Base-by-base conservation (phyloP, 2,113 vertebrate genomes). In the Columba janthina region DNA sequence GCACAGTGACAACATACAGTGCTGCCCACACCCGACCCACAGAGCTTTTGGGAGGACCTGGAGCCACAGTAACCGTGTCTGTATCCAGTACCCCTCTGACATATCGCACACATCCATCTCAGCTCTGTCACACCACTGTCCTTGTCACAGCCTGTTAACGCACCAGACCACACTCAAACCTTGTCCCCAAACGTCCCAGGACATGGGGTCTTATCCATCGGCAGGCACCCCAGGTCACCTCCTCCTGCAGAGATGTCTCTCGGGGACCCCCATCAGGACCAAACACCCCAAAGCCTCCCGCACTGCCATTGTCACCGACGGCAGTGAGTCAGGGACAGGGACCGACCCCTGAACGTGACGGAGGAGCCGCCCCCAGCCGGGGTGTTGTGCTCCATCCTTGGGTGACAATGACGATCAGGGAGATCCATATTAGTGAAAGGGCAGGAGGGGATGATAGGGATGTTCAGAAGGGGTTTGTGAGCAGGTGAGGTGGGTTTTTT, bases 71-170 rank as follows among this genome's bases (percentile, higher is more conserved):
- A 14, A 8, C 38, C 20, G 16, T 44, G 42, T 44, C 42, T 16
- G 16, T 44, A 44, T 44, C 42, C 42, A 44, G 16, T 44, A 44
- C 25, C 29, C 38, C 15, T 40, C 44, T 4, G 60, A 38, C 28
- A 10, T 1, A 28, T 0, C 5, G 1, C 71, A 6, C 28, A 0
- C 3, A 2, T 26, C 80, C 80, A 2, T 2, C 66, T 29, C 51
- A 3, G 50, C 58, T 29, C 80, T 15, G 25, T 9, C 79, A 8
- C 62, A 5, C 6, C 1, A 9, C 11, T 2, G 7, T 62, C 58
- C 75, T 11, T 2, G 34, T 28, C 67, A 8, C 51, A 9, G 29
- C 1, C 50, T 13, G 9, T 5, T 7, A 6, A 17, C 0, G 20
- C 32, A 10, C n/a, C 54, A 28, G 10, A 13, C 10, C 44, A 12